Evolutionary conservation across 2,113 vertebrate genomes (phyloP).

Genomic region (Archocentrus centrarchus): DNA sequence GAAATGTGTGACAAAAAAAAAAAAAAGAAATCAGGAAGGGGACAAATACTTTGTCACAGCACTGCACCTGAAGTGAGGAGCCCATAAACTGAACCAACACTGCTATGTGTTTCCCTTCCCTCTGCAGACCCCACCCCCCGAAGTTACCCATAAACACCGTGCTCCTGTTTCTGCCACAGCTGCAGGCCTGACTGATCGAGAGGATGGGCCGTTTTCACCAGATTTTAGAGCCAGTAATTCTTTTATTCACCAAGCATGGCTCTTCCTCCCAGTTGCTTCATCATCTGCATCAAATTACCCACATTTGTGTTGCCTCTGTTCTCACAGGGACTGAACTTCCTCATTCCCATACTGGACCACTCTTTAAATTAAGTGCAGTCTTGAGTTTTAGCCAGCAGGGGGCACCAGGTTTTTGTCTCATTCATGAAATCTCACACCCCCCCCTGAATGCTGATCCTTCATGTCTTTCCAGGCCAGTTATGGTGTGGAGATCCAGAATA

Average conservation of each 20-base stretch:
- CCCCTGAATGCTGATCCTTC: not conserved
- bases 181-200: conserved; percentile 97
- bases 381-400: conserved; percentile 31
- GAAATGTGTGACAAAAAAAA: not conserved
- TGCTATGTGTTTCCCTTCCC: not conserved
- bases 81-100: too few relatives aligned
- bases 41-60: not conserved
- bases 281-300: not conserved
- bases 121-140: conserved; percentile 58
- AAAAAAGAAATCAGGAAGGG: not conserved
- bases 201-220: conserved; percentile 95
- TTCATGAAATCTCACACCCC: not conserved
- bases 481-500: conserved; percentile 91
- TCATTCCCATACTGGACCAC: conserved; percentile 90
- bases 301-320: not conserved
- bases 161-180: conserved; percentile 94
- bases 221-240: conserved; percentile 90
- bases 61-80: not conserved
- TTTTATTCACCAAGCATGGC: not conserved
- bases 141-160: conserved; percentile 89
- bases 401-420: not conserved
- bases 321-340: conserved; percentile 89
- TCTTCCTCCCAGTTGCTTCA: not conserved
- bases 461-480: conserved; percentile 82
- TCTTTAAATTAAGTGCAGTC: not conserved